Percentiles rank a stretch among this genome's conserved stretches.
phyloP scores from a whole-genome alignment of 2,888 invertebrate species.

The Mimumesa dahlbomi region DNA sequence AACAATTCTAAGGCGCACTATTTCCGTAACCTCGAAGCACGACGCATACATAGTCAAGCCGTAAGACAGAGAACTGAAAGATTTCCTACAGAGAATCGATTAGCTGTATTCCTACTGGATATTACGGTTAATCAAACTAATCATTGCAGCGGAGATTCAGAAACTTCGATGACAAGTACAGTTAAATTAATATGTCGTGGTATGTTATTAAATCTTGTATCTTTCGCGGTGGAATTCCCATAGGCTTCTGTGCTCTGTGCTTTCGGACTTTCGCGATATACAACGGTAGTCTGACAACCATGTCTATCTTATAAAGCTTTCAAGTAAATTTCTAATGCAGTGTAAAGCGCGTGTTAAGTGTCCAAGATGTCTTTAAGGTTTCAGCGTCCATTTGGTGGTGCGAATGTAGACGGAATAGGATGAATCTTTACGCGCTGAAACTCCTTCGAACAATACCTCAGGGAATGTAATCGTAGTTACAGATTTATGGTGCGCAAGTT shows the following conservation, averaged over 20 bases:
- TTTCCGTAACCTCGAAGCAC: no score
- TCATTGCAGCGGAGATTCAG: no score
- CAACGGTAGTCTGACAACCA: not conserved
- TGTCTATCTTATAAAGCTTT: conserved; percentile 10
- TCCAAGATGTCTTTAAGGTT: conserved; percentile 29
- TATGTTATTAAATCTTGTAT: not conserved
- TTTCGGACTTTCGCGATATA: not conserved
- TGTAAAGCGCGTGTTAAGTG: conserved; percentile 18
- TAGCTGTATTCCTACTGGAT: no score
- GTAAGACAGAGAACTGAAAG: no score
- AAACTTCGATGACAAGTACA: not conserved
- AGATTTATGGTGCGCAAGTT: no score
- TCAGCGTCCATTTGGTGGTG: conserved; percentile 29
- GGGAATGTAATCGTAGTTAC: conserved; percentile 32
- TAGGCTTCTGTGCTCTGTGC: not conserved
- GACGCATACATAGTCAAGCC: no score
- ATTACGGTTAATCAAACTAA: no score
- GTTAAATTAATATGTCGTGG: not conserved
- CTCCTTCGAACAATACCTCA: conserved; percentile 30
- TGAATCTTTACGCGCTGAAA: not conserved
- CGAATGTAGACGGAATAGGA: no score
- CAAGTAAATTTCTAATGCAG: conserved; percentile 11
- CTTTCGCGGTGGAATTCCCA: not conserved
- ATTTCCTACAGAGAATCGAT: no score
- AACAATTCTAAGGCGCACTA: no score